phyloP scores from a whole-genome alignment of 2,797 vertebrate species.

The Arctocebus calabarensis region DNA sequence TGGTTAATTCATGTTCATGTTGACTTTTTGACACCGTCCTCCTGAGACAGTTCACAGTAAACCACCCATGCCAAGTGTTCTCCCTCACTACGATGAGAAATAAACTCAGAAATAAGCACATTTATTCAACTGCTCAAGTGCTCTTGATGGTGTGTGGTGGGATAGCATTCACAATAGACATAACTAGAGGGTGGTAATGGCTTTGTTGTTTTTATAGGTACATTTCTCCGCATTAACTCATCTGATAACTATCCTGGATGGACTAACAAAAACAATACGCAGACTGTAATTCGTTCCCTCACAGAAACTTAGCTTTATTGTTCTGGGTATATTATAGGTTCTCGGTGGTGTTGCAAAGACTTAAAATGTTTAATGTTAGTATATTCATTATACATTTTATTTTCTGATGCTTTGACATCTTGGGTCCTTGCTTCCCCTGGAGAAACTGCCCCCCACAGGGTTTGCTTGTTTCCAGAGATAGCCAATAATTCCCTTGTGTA shows the following conservation, averaged over 20 bases:
- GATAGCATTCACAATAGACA: neutral
- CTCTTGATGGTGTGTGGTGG: neutral
- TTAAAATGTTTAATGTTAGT: conserved; percentile 26
- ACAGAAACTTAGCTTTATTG: neutral
- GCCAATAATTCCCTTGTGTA: neutral
- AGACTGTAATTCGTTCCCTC: neutral
- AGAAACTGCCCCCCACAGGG: neutral
- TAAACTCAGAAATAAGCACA: neutral
- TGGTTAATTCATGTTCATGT: neutral
- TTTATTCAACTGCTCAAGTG: neutral
- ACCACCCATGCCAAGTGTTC: neutral
- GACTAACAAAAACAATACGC: neutral
- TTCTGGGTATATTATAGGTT: neutral
- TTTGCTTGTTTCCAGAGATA: conserved; percentile 12
- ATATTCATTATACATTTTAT: neutral
- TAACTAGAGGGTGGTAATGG: neutral
- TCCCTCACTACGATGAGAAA: neutral
- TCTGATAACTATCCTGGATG: neutral
- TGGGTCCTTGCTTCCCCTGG: neutral
- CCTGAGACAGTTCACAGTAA: neutral
- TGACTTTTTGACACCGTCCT: neutral
- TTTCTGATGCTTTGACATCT: neutral
- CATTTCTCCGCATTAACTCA: neutral
- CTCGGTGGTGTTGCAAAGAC: neutral
- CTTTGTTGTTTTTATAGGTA: conserved; percentile 3